Base-by-base conservation (phyloP, 2,888 invertebrate genomes). In the Plagodis pulveraria region DNA sequence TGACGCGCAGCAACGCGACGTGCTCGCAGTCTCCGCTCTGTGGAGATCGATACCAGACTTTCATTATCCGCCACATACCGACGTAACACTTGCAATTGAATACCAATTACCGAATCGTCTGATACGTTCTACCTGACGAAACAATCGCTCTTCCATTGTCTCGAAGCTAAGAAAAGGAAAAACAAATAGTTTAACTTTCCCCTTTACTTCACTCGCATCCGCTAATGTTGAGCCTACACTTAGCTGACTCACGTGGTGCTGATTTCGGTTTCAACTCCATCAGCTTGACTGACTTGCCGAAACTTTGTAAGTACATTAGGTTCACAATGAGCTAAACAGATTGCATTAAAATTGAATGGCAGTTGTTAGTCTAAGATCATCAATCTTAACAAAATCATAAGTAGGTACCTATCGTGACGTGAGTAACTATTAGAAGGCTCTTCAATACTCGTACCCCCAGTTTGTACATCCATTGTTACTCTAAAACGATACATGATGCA, bases 181-280 rank as follows among this genome's bases (percentile, higher is more conserved):
- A 90, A 88, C 87, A 91, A 90, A 91, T 83, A 89, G 78, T 80
- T 84, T 85, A 76, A 91, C 91, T 92, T 92, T 91, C 91, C 89
- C 90, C 89, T 89, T 84, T 85, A 84, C 81, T 88, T 87, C 74
- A 74, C 87, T 88, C 67, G 71, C 77, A 82, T 81, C 81, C 83
- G 90, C 87, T 89, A 90, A 91, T 90, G 82, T 81, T 66, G 78
- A 77, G 79, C 83, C 82, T 81, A 81, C 85, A 86, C 84, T 82
- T 82, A 80, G 83, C 81, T 87, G 90, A 89, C 83, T 91, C 90
- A 91, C 73, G 78, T 86, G 83, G 78, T 80, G 81, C 81, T 81
- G 76, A 83, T 89, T 90, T 91, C 87, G 87, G 83, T 91, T 92
- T 92, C 91, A 79, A 83, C 82, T 81, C 76, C 75, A 83, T 85